Evolutionary conservation across 1,140 invertebrate species (phyloP), one percentile per base, ranked within the genome.

Genomic region (Papilio machaon): DNA sequence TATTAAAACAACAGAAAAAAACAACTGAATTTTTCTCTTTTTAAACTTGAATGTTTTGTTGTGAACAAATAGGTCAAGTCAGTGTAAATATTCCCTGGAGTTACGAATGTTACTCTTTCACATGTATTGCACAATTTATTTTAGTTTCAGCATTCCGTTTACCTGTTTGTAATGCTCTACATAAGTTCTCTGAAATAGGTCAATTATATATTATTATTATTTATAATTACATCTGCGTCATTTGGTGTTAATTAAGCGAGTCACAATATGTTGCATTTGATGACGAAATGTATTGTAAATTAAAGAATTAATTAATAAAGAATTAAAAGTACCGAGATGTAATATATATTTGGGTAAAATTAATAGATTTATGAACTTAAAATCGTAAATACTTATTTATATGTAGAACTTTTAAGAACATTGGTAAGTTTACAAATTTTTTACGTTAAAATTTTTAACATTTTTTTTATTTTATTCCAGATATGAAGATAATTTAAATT

Each of bases 81-180:
- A 30, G 23, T 64, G 23, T 30, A 64, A 23, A 64, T 64, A 30
- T 64, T 64, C n/a, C 17, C 60, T 30, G 23, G 60, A 64, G 60
- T 64, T 64, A 64, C 60, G 60, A 64, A 64, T 64, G 19, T 64
- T 64, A 64, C 60, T 3, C 60, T 3, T 64, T 11, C 9, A 9
- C 7, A 60, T 23, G 5, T 64, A 11, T 9, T 35, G 23, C 54
- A 4, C 30, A 64, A 10, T 64, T 30, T 64, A 64, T 30, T 64
- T 64, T 30, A 64, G 60, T 64, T 64, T 30, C 60, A 13, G 11
- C 2, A 64, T 23, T 64, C 60, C 23, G 23, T 64, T 64, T 64
- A 64, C 60, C 60, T 64, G 60, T 64, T 64, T 64, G 60, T 64
- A 30, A 23, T 30, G 19, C 23, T 64, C 60, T 64, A 58, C 60